Base-by-base conservation (phyloP, 2,797 vertebrate genomes). In the Gobio occitaniae region DNA sequence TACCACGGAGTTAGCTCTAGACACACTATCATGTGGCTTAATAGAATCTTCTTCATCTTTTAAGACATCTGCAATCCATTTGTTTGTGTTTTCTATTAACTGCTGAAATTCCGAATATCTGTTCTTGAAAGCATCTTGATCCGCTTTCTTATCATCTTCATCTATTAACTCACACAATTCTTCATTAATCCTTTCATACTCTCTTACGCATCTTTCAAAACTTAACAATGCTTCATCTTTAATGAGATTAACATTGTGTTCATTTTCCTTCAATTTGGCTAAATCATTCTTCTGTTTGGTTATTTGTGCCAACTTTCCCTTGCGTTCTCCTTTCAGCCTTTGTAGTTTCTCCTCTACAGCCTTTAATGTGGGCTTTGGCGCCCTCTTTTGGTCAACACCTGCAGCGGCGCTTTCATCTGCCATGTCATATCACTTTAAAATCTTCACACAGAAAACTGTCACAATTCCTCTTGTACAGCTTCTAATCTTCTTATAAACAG, bases 321-420 rank as follows among this genome's bases (percentile, higher is more conserved):
- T 61, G 48, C 50, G 16, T 70, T 72, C 50, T 10, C 81, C 52
- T 74, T 47, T 83, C 29, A 83, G 50, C 47, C 66, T 54, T 7
- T 52, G n/a, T 17, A 82, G 12, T 82, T 82, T 54, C 80, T 82
- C 65, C 11, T 82, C 80, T 71, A 82, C 65, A 82, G 66, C 50
- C 50, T 82, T 82, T 70, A 19, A 32, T 52, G 80, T 82, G 63
- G 47, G 68, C 66, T 74, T 82, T 74, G 68, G 69, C 69, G 36
- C 69, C 69, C 69, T 74, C 69, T 83, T 75, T 59, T 75, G 71
- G 25, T 50, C 71, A 75, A 50, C 12, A 52, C 61, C 13, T 16
- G 48, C 44, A 81, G n/a, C 79, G 47, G 15, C 79, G 7, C 44
- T 81, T 47, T 52, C 32, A 44, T 50, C 79, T 69, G 63, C 79